phyloP scores from a whole-genome alignment of 2,888 invertebrate species.

The Iphiclides podalirius region DNA sequence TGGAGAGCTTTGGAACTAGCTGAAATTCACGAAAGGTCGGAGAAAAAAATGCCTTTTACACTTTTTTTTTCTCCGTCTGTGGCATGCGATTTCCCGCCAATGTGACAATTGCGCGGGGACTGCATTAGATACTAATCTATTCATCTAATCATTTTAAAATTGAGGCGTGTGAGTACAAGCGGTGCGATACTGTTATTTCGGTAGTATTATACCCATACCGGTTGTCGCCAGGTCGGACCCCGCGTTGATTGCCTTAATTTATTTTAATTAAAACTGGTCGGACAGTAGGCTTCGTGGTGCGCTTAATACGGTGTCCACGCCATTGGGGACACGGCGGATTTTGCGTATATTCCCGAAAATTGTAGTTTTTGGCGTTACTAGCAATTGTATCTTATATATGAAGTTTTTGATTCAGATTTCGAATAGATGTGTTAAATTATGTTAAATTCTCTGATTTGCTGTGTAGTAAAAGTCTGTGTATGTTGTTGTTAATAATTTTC shows the following conservation, averaged over 20 bases:
- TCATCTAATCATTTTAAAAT: neutral
- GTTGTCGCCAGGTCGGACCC: constrained; percentile 10
- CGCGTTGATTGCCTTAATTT: constrained; percentile 35
- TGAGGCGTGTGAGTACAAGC: neutral
- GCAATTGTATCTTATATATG: too few relatives aligned
- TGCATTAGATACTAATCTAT: neutral
- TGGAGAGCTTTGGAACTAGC: neutral
- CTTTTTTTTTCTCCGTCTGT: neutral
- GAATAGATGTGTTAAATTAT: too few relatives aligned
- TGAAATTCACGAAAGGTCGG: neutral
- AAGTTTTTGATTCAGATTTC: too few relatives aligned
- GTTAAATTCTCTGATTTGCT: too few relatives aligned
- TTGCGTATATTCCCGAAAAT: neutral
- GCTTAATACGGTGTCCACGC: constrained; percentile 7
- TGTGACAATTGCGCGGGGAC: neutral
- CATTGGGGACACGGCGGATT: neutral
- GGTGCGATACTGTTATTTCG: constrained; percentile 18
- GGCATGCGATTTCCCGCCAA: neutral
- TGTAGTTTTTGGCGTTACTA: too few relatives aligned
- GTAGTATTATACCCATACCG: constrained; percentile 13
- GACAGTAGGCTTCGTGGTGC: constrained; percentile 28
- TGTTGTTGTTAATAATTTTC: too few relatives aligned
- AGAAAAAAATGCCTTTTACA: neutral
- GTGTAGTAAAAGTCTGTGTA: too few relatives aligned
- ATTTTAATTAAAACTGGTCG: constrained; percentile 40